Base-by-base conservation (phyloP, 2,888 invertebrate genomes). In the Myopa tessellatipennis region DNA sequence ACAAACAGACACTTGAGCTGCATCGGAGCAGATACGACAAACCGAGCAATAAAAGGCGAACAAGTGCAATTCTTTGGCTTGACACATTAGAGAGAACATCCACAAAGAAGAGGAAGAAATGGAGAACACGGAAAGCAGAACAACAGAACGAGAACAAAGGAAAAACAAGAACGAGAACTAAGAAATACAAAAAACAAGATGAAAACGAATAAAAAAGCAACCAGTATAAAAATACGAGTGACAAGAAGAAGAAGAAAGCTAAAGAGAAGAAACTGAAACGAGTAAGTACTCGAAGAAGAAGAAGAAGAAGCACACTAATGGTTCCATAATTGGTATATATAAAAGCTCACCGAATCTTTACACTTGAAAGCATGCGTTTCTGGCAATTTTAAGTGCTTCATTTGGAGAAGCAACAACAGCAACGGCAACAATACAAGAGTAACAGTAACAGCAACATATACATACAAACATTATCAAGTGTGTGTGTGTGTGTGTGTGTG, bases 321-420 rank as follows among this genome's bases (percentile, higher is more conserved):
- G 36, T 65, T 34, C 38, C 65, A 65, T 38, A 65, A 65, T 65
- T 38, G 65, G 10, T 65, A 38, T 16, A 36, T 65, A 38, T 16
- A 36, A 65, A 34, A 65, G 65, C 36, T 4, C 65, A 38, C 10
- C 8, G 14, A 65, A 65, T 65, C 38, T 36, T 65, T 65, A 38
- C 16, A 65, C 65, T 65, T 38, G 38, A 65, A 34, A 65, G 65
- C 65, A 10, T 65, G 65, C 38, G 65, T 65, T 65, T 65, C 12
- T 65, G 65, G 65, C 65, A 65, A 65, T 36, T 14, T 65, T 36
- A 34, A 65, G 65, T 38, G 12, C 16, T 36, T 6, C 14, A 58
- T 12, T 58, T 58, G 16, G 58, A 36, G 61, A 73, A 40, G 14
- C 60, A n/a, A 18, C 38, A 40, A 18, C 36, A 38, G 36, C 40